Conservation (phyloP, 2,113 vertebrate genomes). For the Trochalopteron elliotii region DNA sequence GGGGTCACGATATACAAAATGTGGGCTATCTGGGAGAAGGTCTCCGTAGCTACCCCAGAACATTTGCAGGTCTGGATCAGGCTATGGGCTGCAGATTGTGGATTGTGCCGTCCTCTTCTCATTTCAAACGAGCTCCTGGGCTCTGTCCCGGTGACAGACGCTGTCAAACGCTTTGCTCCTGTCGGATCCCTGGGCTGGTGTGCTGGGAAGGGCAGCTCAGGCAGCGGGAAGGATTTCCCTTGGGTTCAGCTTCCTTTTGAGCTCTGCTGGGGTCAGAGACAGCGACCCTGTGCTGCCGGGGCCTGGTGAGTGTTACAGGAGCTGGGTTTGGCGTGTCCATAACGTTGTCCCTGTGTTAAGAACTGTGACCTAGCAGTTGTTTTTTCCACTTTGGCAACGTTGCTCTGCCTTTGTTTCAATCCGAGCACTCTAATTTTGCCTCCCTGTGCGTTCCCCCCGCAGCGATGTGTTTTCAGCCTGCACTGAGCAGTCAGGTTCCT, state of each 20-base stretch:
- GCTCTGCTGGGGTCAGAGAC: accelerated
- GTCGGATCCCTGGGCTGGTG: neutral
- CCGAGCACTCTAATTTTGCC: neutral
- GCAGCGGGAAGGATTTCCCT: neutral
- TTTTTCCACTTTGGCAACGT: neutral
- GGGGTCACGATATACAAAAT: accelerated
- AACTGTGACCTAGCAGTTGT: neutral
- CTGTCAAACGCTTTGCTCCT: neutral
- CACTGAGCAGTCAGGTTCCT: neutral
- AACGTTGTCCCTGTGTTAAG: neutral
- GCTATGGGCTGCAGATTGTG: accelerated
- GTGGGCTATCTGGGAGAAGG: accelerated
- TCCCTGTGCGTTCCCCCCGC: neutral
- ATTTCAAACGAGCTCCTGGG: accelerated
- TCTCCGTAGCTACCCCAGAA: accelerated
- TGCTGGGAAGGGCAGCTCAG: neutral
- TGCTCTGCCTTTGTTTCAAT: neutral
- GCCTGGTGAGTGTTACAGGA: accelerated
- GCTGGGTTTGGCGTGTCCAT: accelerated
- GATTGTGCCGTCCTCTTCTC: accelerated
- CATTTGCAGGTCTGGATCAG: accelerated
- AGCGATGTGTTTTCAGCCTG: neutral
- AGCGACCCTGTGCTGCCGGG: neutral
- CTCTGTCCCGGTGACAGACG: neutral
- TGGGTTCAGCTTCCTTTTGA: neutral